phyloP scores from a whole-genome alignment of 1,140 invertebrate genomes.

The Ceratina australensis region DNA sequence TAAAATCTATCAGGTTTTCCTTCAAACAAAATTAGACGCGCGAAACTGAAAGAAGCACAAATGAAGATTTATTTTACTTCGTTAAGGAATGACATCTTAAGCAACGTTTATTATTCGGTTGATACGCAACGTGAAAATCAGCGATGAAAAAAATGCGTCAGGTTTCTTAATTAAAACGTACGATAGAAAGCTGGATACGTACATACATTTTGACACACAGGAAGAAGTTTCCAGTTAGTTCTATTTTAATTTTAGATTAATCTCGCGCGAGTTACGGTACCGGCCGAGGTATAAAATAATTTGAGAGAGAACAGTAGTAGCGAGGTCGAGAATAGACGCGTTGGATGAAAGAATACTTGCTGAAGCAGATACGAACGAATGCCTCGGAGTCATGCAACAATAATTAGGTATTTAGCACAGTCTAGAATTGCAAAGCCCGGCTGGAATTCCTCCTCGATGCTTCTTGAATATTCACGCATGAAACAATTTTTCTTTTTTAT shows the following conservation, averaged over 20 bases:
- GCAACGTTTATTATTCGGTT: background rate
- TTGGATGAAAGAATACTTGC: background rate
- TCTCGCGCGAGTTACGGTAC: background rate
- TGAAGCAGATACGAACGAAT: background rate
- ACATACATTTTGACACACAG: too few relatives aligned
- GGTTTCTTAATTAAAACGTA: too few relatives aligned
- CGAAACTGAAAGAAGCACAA: too few relatives aligned
- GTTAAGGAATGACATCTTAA: background rate
- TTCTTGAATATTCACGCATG: background rate
- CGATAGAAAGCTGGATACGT: too few relatives aligned
- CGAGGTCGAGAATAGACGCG: background rate
- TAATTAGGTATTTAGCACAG: slow-evolving; percentile 61
- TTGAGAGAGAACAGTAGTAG: background rate
- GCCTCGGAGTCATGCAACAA: slow-evolving; percentile 51
- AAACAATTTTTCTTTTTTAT: too few relatives aligned
- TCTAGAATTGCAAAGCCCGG: slow-evolving; percentile 34
- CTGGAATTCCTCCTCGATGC: slow-evolving; percentile 1
- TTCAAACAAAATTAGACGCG: too few relatives aligned
- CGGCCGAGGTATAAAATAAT: background rate
- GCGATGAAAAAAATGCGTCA: too few relatives aligned
- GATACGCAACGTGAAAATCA: too few relatives aligned
- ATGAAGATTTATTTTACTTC: too few relatives aligned
- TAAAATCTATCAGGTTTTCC: too few relatives aligned
- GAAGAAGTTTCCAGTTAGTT: background rate
- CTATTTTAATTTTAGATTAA: slow-evolving; percentile 3